Percentiles rank a stretch among this genome's conserved stretches.
Evolutionary conservation across 2,888 invertebrate genomes (phyloP).

Genomic region (Nebria brevicollis): DNA sequence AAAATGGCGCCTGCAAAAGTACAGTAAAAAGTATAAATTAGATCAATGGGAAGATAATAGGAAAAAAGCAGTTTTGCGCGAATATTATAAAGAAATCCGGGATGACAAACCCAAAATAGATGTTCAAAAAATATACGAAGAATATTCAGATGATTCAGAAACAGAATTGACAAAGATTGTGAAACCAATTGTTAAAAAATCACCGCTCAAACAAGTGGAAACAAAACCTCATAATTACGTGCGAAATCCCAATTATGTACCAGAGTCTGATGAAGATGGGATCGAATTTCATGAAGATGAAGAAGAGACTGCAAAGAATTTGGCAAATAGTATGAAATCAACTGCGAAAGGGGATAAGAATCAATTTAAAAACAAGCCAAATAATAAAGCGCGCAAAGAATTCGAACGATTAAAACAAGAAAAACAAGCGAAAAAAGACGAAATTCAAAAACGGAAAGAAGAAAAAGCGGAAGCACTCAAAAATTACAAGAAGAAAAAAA

Average conservation of each 20-base stretch:
- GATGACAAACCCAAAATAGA: conserved; percentile 61
- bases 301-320: conserved; percentile 47
- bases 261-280: conserved; percentile 31
- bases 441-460: conserved; percentile 64
- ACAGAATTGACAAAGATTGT: conserved; percentile 47
- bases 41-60: conserved; percentile 75
- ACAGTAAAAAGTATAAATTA: conserved; percentile 76
- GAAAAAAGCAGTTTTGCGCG: conserved; percentile 67
- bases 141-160: conserved; percentile 51
- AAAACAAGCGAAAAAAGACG: conserved; percentile 65
- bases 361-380: conserved; percentile 56
- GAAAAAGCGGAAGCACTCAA: conserved; percentile 72
- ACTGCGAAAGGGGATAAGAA: conserved; percentile 8
- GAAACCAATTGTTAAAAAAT: conserved; percentile 12
- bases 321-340: conserved; percentile 52
- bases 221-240: conserved; percentile 31
- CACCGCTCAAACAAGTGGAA: conserved; percentile 47
- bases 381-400: conserved; percentile 67
- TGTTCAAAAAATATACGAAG: conserved; percentile 66
- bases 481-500: conserved; percentile 76
- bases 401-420: conserved; percentile 68
- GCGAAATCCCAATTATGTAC: conserved; percentile 49
- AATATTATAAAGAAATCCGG: conserved; percentile 69
- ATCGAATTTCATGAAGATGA: conserved; percentile 51
- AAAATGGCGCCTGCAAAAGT: conserved; percentile 72